A percentile compares a stretch with the other conserved stretches of the same genome.
Conservation (phyloP, 2,888 invertebrate genomes). For the Eupithecia tripunctaria region DNA sequence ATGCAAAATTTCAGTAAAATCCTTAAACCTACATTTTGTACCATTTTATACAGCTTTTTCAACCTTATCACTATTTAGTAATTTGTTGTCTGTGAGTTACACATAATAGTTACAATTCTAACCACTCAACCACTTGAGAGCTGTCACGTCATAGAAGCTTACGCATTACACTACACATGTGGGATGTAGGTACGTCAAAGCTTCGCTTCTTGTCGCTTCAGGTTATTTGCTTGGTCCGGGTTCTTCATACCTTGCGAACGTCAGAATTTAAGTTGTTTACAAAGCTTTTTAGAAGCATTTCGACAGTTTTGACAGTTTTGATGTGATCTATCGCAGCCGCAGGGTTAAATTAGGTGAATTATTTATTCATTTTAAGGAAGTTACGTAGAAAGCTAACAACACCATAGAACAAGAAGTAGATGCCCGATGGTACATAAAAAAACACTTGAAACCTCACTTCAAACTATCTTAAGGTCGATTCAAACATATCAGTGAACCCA, state of each 20-base stretch:
- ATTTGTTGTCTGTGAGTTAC: too few species aligned
- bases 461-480: too few species aligned
- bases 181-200: background rate
- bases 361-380: background rate
- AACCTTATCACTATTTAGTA: too few species aligned
- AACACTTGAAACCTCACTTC: too few species aligned
- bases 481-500: too few species aligned
- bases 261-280: background rate
- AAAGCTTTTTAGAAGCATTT: background rate
- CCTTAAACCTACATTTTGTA: too few species aligned
- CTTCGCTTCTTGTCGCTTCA: background rate
- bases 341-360: background rate
- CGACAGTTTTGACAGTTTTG: background rate
- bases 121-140: conserved; percentile 50
- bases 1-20: too few species aligned
- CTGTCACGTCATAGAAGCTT: background rate
- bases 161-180: background rate
- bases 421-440: too few species aligned
- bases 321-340: background rate
- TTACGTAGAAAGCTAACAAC: too few species aligned
- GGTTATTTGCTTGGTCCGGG: background rate
- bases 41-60: too few species aligned
- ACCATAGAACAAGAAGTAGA: too few species aligned
- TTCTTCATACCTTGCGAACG: background rate
- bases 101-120: conserved; percentile 33